Percentiles rank a stretch among this genome's conserved stretches.
Conservation (phyloP, 2,797 vertebrate species). For the Chrysolophus pictus region DNA sequence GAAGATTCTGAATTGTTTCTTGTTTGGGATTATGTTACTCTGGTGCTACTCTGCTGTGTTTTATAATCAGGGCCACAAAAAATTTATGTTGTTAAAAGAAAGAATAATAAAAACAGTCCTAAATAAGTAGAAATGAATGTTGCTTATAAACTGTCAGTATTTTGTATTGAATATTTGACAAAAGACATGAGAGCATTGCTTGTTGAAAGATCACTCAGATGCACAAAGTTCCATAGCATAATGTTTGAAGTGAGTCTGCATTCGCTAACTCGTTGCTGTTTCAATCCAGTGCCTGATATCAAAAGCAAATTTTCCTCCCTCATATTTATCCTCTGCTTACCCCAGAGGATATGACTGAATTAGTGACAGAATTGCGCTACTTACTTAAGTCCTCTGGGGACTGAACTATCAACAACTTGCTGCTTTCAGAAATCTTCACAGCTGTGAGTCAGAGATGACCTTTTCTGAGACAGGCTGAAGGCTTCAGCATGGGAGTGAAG, state of each 20-base stretch:
- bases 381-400: constrained; percentile 26
- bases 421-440: constrained; percentile 30
- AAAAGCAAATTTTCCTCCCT: neutral
- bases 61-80: neutral
- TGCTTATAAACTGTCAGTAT: neutral
- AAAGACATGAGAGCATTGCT: neutral
- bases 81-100: neutral
- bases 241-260: neutral
- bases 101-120: neutral
- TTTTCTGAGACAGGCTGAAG: constrained; percentile 32
- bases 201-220: neutral
- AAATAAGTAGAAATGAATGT: neutral
- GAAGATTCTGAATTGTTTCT: neutral
- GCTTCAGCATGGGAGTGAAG: neutral
- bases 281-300: neutral
- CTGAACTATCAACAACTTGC: constrained; percentile 18
- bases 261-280: neutral
- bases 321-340: neutral
- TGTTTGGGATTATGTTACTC: neutral
- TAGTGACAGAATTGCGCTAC: neutral
- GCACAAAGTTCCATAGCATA: neutral
- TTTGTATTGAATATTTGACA: neutral
- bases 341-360: constrained; percentile 7
- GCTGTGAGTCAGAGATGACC: constrained; percentile 61
- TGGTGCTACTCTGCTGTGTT: neutral